A percentile compares a stretch with the other conserved stretches of the same genome.
Evolutionary conservation across 1,140 invertebrate genomes (phyloP).

Genomic region (Saccostrea glomerata): DNA sequence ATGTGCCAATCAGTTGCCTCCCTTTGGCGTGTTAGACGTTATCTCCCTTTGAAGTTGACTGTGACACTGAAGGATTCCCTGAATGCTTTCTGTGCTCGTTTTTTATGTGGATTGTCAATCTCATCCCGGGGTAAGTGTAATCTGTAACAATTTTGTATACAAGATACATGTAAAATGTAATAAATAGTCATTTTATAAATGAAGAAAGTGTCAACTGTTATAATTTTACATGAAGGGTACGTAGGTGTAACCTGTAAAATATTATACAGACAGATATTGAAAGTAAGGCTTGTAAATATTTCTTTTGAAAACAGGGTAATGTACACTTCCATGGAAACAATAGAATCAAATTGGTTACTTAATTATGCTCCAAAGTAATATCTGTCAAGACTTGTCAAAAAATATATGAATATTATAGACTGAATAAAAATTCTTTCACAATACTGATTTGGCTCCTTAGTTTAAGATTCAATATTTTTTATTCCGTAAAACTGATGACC

Average conservation of each 20-base stretch:
- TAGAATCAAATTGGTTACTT: not conserved
- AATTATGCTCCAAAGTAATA: not conserved
- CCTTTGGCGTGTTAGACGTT: too few relatives aligned
- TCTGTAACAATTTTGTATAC: constrained; percentile 61
- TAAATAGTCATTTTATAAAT: too few relatives aligned
- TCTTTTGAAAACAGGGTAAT: not conserved
- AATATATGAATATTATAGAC: not conserved
- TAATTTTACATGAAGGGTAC: too few relatives aligned
- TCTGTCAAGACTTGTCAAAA: not conserved
- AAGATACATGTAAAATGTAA: too few relatives aligned
- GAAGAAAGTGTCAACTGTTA: too few relatives aligned
- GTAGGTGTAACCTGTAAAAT: not conserved
- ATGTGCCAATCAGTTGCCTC: too few relatives aligned
- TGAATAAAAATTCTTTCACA: not conserved
- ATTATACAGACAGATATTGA: not conserved
- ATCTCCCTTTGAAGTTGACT: constrained; percentile 67
- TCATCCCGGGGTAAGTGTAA: constrained; percentile 78
- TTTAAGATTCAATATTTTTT: too few relatives aligned
- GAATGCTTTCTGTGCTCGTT: constrained; percentile 79
- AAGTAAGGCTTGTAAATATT: not conserved
- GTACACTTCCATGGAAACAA: not conserved
- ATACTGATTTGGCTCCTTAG: too few relatives aligned
- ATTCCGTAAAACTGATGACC: too few relatives aligned
- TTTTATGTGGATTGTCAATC: constrained; percentile 82
- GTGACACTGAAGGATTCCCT: constrained; percentile 78